Percentiles rank a stretch among this genome's conserved stretches.
These are phyloP conservation scores for Ailurus styani DNA, from an alignment of 2,113 vertebrate species.

Conservation along the genomic window DNA sequence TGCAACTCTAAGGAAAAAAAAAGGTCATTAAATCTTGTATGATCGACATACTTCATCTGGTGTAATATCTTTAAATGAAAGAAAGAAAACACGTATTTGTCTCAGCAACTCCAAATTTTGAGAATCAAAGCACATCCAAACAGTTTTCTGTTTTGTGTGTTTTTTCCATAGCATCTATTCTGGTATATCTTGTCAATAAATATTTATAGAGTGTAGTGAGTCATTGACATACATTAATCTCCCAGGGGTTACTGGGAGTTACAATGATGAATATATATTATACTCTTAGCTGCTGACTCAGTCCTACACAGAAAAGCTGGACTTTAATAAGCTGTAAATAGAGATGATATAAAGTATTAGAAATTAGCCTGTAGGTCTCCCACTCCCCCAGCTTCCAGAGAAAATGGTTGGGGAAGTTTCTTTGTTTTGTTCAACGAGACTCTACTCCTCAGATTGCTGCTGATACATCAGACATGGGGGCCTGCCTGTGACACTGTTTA, in stretches of 20 bases:
- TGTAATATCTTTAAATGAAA: neutral
- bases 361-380: neutral
- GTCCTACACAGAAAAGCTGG: neutral
- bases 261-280: neutral
- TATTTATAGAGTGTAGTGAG: neutral
- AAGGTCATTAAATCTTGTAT: neutral
- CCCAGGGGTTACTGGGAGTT: neutral
- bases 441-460: neutral
- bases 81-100: neutral
- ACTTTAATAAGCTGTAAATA: neutral
- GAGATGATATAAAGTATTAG: neutral
- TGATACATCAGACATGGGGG: neutral
- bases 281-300: neutral
- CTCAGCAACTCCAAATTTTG: neutral
- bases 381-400: neutral
- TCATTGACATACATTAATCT: neutral
- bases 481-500: neutral
- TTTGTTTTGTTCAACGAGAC: neutral
- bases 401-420: neutral
- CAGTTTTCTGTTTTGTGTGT: neutral
- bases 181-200: neutral
- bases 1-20: neutral
- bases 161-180: neutral
- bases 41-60: neutral
- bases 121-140: neutral